Evolutionary conservation across 1,140 invertebrate genomes (phyloP), one percentile per base, ranked within the genome.

Genomic region (Tribolium castaneum): DNA sequence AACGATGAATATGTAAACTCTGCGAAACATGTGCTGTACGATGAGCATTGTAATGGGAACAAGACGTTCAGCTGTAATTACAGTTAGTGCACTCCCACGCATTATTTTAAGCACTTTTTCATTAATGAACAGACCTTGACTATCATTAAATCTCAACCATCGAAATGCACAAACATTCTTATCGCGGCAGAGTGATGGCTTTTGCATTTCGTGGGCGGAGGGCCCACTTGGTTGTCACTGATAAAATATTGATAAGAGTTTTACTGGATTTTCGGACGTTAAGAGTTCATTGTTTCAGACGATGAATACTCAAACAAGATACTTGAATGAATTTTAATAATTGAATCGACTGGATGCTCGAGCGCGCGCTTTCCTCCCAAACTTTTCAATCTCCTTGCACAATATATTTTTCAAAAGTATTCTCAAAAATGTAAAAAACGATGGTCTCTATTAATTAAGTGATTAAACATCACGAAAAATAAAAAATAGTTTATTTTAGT

Each of bases 321-420:
- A 35, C 59, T 66, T 35, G 59, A 66, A 66, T 66, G 59, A 34
- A 66, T 66, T 66, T 66, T 66, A 66, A 66, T 66, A 66, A 66
- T 66, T 66, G 59, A 66, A 66, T 66, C 59, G 59, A 66, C 30
- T 30, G 25, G 25, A 66, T 66, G 25, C 59, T 12, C 13, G 59
- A 7, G 30, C 59, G 59, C 59, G 59, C 13, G 35, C 22, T 35
- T 66, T 66, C n/a, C 59, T 14, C 9, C 34, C 16, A 34, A 66
- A 35, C n/a, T 66, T 35, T 62, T 13, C 59, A 34, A 34, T 30
- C 59, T 35, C 6, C n/a, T 66, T 35, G 16, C 30, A 59, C 22
- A 45, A 45, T 45, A n/a, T 45, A 45, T 45, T 45, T 45, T 45
- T 45, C 1, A 45, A 45, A 45, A 45, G 39, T 4, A 9, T 45